phyloP scores from a whole-genome alignment of 1,140 invertebrate species.

The Danaus melanippus region DNA sequence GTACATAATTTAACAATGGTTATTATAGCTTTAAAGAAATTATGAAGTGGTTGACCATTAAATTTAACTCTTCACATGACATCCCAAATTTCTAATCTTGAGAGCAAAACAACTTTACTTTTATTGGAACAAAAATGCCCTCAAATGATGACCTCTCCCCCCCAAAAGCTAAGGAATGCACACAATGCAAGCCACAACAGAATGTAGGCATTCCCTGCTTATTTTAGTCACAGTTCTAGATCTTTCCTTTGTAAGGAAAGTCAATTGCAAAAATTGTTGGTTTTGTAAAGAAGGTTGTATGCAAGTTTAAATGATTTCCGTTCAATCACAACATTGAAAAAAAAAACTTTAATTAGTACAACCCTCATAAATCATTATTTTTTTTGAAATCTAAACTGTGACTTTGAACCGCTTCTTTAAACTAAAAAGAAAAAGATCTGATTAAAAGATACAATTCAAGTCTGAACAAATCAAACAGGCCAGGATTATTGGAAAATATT shows the following conservation, averaged over 20 bases:
- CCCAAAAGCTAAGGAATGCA: conserved; percentile 49
- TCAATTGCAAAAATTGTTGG: conserved; percentile 12
- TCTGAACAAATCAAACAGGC: conserved; percentile 16
- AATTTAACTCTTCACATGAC: conserved; percentile 63
- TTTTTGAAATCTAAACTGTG: conserved; percentile 25
- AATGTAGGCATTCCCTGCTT: conserved; percentile 44
- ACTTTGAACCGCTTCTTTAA: conserved; percentile 33
- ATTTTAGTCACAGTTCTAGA: conserved; percentile 47
- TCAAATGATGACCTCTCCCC: conserved; percentile 38
- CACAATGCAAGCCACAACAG: conserved; percentile 53
- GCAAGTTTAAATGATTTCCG: too few relatives aligned
- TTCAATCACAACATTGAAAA: too few relatives aligned
- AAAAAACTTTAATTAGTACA: conserved; percentile 2
- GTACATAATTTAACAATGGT: conserved; percentile 2
- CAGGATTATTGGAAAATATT: conserved; percentile 6
- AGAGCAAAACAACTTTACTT: conserved; percentile 42
- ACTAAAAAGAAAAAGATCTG: conserved; percentile 14
- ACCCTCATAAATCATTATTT: conserved; percentile 5
- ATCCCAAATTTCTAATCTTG: conserved; percentile 47
- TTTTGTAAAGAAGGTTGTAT: conserved; percentile 10
- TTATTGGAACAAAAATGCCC: conserved; percentile 44
- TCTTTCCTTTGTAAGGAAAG: conserved; percentile 4
- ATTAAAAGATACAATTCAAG: conserved; percentile 12
- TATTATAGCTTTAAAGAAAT: conserved; percentile 6
- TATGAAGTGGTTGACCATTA: conserved; percentile 29